A percentile compares a stretch with the other conserved stretches of the same genome.
These are phyloP conservation scores for Diglossa cyanea DNA, from an alignment of 2,797 vertebrate genomes.

Conservation along the genomic window DNA sequence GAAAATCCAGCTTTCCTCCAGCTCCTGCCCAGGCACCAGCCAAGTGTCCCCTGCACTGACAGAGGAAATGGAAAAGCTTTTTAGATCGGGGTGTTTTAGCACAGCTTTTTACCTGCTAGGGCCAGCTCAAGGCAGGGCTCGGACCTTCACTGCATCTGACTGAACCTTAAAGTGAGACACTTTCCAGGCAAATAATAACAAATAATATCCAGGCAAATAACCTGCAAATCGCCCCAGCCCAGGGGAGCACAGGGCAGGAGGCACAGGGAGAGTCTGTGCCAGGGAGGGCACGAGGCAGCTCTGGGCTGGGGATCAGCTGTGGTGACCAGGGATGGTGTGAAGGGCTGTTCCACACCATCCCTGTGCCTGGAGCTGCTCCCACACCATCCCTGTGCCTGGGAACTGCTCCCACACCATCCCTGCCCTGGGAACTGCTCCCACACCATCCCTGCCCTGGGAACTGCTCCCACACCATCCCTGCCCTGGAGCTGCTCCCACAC, in stretches of 20 bases:
- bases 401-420: too few relatives aligned
- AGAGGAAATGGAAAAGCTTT: neutral
- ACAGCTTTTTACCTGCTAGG: neutral
- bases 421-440: too few relatives aligned
- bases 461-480: too few relatives aligned
- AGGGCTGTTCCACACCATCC: too few relatives aligned
- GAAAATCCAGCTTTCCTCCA: neutral
- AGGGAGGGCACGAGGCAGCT: neutral
- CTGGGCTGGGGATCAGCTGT: neutral
- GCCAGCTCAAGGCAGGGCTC: neutral
- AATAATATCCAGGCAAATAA: neutral
- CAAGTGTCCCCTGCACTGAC: neutral
- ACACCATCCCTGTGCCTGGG: neutral
- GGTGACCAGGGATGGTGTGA: neutral
- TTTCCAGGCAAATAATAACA: neutral
- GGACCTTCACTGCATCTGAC: neutral
- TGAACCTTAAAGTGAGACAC: neutral
- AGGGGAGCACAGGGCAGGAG: neutral
- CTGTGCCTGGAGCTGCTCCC: too few relatives aligned
- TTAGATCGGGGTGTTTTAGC: neutral
- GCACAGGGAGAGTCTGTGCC: neutral
- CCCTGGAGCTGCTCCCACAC: too few relatives aligned
- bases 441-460: too few relatives aligned
- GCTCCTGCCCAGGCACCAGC: neutral
- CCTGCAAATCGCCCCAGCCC: neutral